Evolutionary conservation across 1,140 invertebrate species (phyloP).

Genomic region (Cyclina sinensis): DNA sequence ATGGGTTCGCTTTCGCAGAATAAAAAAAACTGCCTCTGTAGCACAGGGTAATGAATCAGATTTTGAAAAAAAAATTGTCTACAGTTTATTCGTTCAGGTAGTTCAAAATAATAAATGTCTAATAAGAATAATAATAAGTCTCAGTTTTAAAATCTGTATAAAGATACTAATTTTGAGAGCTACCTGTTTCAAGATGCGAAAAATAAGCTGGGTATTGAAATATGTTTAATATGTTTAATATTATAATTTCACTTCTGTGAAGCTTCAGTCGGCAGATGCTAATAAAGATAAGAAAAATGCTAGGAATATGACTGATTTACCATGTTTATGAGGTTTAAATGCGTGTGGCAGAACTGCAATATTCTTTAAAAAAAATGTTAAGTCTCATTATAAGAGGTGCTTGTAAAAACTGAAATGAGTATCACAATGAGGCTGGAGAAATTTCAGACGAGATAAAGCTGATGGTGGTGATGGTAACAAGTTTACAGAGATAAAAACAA

Average conservation of each 20-base stretch:
- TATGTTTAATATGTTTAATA: conserved; percentile 33
- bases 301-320: conserved; percentile 44
- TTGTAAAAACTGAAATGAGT: conserved; percentile 9
- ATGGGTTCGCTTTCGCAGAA: too few relatives aligned
- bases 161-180: conserved; percentile 17
- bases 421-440: conserved; percentile 4
- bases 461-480: not conserved
- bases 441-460: conserved; percentile 12
- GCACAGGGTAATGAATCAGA: not conserved
- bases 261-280: conserved; percentile 2
- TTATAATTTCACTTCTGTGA: conserved; percentile 52
- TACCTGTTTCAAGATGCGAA: conserved; percentile 7
- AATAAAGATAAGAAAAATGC: conserved; percentile 33
- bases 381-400: not conserved
- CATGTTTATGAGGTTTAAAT: conserved; percentile 37
- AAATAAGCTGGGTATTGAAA: conserved; percentile 7
- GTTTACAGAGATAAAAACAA: not conserved
- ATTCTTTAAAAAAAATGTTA: not conserved
- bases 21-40: not conserved
- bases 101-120: conserved; percentile 57
- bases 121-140: conserved; percentile 30
- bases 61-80: not conserved
- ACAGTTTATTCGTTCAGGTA: conserved; percentile 34
- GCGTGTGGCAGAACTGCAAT: conserved; percentile 31
- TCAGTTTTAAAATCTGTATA: conserved; percentile 13